A percentile compares a stretch with the other conserved stretches of the same genome.
Conservation (phyloP, 2,888 invertebrate species). For the Drosophila imparisetae region DNA sequence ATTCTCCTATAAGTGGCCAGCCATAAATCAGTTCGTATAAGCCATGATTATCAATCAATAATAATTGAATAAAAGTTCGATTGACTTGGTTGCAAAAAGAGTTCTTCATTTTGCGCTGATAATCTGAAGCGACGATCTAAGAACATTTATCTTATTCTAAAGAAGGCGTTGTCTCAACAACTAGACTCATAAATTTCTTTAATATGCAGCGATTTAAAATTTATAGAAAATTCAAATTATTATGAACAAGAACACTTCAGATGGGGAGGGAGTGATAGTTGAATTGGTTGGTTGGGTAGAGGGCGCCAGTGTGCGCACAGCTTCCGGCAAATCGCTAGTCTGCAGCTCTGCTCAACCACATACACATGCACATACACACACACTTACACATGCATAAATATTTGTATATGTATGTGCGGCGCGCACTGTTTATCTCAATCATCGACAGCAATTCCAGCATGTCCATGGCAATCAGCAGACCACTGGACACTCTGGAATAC, state of each 20-base stretch:
- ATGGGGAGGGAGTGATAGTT: conserved; percentile 2
- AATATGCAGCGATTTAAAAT: conserved; percentile 59
- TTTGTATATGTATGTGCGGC: conserved; percentile 25
- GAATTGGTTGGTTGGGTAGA: conserved; percentile 9
- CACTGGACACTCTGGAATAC: conserved; percentile 28
- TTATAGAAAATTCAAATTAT: conserved; percentile 65
- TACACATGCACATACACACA: not conserved
- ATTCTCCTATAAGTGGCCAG: not conserved
- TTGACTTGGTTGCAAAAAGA: conserved; percentile 39
- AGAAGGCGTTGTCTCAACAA: conserved; percentile 71
- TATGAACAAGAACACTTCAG: conserved; percentile 39
- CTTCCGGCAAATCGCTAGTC: conserved; percentile 70
- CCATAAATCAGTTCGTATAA: conserved; percentile 48
- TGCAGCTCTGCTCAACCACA: conserved; percentile 12
- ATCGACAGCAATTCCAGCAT: conserved; percentile 66
- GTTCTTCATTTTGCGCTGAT: conserved; percentile 52
- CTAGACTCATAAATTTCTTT: conserved; percentile 65
- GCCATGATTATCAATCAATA: conserved; percentile 65
- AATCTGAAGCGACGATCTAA: conserved; percentile 58
- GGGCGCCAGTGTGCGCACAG: conserved; percentile 58
- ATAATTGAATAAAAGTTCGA: conserved; percentile 54
- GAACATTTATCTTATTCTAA: conserved; percentile 66
- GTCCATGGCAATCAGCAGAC: conserved; percentile 64
- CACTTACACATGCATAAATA: conserved; percentile 2
- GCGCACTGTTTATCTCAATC: conserved; percentile 74